A percentile compares a stretch with the other conserved stretches of the same genome.
Conservation (phyloP, 2,113 vertebrate species). For the Harpagus bidentatus region DNA sequence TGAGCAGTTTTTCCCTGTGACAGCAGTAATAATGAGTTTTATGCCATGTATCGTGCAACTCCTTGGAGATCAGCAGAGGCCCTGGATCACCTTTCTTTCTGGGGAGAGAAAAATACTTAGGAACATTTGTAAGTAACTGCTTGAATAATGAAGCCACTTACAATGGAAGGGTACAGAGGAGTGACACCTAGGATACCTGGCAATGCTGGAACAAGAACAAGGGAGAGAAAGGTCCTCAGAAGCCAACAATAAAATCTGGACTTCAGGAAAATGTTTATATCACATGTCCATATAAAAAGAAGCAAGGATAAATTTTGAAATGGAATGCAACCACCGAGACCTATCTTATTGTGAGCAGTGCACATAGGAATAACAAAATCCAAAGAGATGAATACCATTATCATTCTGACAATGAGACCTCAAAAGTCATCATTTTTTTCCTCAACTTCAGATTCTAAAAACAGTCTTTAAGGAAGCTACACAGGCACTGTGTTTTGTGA, state of each 20-base stretch:
- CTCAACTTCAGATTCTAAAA: not conserved
- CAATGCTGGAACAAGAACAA: not conserved
- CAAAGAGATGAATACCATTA: not conserved
- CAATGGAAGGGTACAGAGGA: not conserved
- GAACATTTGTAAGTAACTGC: not conserved
- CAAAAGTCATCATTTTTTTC: not conserved
- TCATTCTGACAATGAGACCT: not conserved
- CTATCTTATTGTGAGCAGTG: not conserved
- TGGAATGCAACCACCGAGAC: not conserved
- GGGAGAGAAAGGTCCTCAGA: not conserved
- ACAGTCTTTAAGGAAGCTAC: not conserved
- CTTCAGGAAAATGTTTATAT: not conserved
- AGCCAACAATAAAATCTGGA: not conserved
- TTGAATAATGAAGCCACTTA: not conserved
- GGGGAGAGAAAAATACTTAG: not conserved
- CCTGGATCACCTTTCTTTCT: not conserved
- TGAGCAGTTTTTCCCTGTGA: not conserved
- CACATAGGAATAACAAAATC: not conserved
- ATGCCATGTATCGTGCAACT: not conserved
- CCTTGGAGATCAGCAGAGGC: not conserved
- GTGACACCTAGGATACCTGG: not conserved
- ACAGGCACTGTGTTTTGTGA: not conserved
- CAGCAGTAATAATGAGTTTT: not conserved
- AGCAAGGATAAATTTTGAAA: not conserved
- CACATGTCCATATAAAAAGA: not conserved